Conservation (phyloP, 2,797 vertebrate species). For the Peromyscus attwateri region DNA sequence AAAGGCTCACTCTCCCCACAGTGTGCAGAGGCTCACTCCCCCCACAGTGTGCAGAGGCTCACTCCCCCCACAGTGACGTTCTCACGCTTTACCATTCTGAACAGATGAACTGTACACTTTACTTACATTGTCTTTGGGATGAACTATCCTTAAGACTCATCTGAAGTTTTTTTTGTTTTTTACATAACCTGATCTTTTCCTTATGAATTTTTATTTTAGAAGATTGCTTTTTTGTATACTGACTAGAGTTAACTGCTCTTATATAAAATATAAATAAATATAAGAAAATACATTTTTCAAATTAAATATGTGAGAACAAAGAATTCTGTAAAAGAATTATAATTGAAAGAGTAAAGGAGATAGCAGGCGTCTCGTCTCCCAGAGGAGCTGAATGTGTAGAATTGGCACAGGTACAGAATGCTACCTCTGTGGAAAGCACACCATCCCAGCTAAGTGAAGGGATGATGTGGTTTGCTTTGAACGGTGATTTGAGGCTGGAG, state of each 20-base stretch:
- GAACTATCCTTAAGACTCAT: background rate
- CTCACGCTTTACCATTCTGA: background rate
- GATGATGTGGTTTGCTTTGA: background rate
- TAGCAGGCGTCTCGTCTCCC: background rate
- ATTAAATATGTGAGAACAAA: background rate
- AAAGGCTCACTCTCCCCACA: no score
- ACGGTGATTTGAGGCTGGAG: background rate
- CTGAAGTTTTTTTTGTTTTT: background rate
- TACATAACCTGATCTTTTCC: background rate
- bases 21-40: background rate
- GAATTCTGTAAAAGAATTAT: background rate
- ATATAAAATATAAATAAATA: background rate
- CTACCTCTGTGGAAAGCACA: fast-evolving
- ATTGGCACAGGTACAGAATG: no score
- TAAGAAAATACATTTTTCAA: background rate
- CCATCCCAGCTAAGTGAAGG: background rate
- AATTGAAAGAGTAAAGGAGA: background rate
- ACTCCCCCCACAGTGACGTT: background rate
- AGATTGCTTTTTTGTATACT: background rate
- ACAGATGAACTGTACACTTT: background rate
- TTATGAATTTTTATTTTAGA: constrained; percentile 8
- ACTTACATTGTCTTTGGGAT: background rate
- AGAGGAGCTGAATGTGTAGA: background rate
- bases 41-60: background rate
- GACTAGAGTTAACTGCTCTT: background rate